Evolutionary conservation across 2,113 vertebrate species (phyloP), one percentile per base, ranked within the genome.

Genomic region (Etheostoma cragini): DNA sequence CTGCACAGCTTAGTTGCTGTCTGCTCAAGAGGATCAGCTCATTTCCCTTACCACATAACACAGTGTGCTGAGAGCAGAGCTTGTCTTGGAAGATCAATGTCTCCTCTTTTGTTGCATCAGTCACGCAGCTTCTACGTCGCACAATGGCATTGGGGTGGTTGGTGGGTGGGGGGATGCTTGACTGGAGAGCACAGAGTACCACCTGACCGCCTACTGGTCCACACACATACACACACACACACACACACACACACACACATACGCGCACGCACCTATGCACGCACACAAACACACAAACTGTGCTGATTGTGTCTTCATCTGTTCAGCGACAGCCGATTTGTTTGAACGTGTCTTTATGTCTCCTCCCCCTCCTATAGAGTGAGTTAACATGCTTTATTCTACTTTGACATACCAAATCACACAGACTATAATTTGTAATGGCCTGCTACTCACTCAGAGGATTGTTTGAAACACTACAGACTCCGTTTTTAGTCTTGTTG

Each of bases 121-220:
- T 91, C 92, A 87, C 89, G 90, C 89, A 81, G 91, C 85, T 87
- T 91, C 88, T 84, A 82, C 91, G 65, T 78, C 64, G 81, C 92
- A 94, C 89, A 93, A 89, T 86, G 87, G 89, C 88, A 69, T 76
- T 24, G 70, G 84, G 83, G 86, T 77, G 86, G 87, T 79, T 87
- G 82, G 78, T 77, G 83, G 77, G 66, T 56, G 87, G 82, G 65
- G 82, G 73, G 87, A 78, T 30, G 58, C 82, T 79, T 84, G 86
- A 91, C 77, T 89, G 91, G 88, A 90, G 83, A 88, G 77, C 84
- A 88, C 81, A 83, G 83, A 88, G 78, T 88, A 94, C 92, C 94
- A 95, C 92, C 93, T 94, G 95, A 94, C 85, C 81, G 88, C 91
- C 87, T 88, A 84, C 81, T 80, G 76, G 81, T 89, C 83, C 85